These are phyloP conservation scores for Epinephelus coioides DNA, from an alignment of 2,797 vertebrate species.

Conservation along the genomic window DNA sequence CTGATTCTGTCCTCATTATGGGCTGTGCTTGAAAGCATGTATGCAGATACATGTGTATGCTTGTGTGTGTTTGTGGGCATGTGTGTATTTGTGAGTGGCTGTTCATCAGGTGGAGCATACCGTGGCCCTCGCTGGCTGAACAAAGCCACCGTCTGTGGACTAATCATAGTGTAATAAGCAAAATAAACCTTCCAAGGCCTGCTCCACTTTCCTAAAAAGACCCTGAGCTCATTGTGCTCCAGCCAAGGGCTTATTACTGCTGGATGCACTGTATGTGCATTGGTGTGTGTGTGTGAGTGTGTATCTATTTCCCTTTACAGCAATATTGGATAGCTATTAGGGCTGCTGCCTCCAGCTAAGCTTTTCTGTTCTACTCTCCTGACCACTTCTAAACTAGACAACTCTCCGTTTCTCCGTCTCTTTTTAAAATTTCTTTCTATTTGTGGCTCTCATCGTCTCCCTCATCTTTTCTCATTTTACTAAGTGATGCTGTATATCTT, in stretches of 20 bases:
- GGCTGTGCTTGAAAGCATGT: conserved; percentile 17
- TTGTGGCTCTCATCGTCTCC: conserved; percentile 10
- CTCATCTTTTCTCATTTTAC: conserved; percentile 36
- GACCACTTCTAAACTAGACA: conserved; percentile 49
- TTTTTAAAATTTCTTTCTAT: conserved; percentile 7
- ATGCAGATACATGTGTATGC: conserved; percentile 8
- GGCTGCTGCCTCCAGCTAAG: conserved; percentile 63
- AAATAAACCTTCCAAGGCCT: conserved; percentile 73
- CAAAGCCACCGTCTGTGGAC: conserved; percentile 65
- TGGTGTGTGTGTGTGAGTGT: conserved; percentile 17
- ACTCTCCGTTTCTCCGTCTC: conserved; percentile 42
- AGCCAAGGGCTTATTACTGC: conserved; percentile 64
- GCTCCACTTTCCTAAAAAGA: conserved; percentile 70
- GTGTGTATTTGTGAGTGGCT: conserved; percentile 8
- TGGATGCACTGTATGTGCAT: conserved; percentile 27
- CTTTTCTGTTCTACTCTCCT: conserved; percentile 46
- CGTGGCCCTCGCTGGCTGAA: conserved; percentile 33
- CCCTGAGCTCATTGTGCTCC: conserved; percentile 67
- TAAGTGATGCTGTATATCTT: conserved; percentile 44
- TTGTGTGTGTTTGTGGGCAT: not conserved
- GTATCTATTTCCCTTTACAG: conserved; percentile 50
- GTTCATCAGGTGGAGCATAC: conserved; percentile 50
- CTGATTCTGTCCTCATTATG: conserved; percentile 38
- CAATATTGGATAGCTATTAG: conserved; percentile 66
- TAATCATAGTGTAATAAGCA: conserved; percentile 76